Evolutionary conservation across 2,113 vertebrate species (phyloP).

Genomic region (Tiliqua scincoides): DNA sequence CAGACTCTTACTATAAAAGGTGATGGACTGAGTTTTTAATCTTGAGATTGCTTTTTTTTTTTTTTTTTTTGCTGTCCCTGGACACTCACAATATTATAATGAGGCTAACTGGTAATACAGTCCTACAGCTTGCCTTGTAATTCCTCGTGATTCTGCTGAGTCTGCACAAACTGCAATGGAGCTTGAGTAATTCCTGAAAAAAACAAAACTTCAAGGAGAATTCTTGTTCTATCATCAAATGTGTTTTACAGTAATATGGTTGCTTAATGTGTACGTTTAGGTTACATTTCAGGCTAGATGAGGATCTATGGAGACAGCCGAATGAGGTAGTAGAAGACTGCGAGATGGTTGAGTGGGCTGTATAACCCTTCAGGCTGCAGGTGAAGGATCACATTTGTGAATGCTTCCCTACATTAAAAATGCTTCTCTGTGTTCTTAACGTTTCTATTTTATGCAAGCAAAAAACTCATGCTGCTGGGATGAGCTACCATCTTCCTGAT

Average conservation of each 20-base stretch:
- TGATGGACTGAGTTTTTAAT: slow-evolving; percentile 38
- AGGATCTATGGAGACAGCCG: background rate
- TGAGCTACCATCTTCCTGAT: background rate
- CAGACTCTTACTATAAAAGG: slow-evolving; percentile 34
- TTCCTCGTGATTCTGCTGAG: slow-evolving; percentile 28
- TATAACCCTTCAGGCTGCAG: background rate
- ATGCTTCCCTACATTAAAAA: background rate
- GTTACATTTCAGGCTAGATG: background rate
- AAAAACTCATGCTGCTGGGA: background rate
- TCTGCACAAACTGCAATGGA: background rate
- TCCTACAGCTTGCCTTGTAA: background rate
- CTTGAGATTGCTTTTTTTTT: slow-evolving; percentile 21
- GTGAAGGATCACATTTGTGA: background rate
- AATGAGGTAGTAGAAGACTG: too few relatives aligned
- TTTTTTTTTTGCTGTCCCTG: background rate
- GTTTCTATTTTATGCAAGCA: background rate
- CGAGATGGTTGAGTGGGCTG: background rate
- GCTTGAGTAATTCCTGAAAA: background rate
- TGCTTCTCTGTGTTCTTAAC: background rate
- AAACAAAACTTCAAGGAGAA: background rate
- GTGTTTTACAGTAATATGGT: background rate
- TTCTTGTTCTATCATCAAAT: background rate
- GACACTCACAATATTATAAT: slow-evolving; percentile 10
- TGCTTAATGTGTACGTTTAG: slow-evolving; percentile 10
- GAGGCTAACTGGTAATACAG: slow-evolving; percentile 5